phyloP scores from a whole-genome alignment of 2,113 vertebrate genomes.

The Chauna torquata region DNA sequence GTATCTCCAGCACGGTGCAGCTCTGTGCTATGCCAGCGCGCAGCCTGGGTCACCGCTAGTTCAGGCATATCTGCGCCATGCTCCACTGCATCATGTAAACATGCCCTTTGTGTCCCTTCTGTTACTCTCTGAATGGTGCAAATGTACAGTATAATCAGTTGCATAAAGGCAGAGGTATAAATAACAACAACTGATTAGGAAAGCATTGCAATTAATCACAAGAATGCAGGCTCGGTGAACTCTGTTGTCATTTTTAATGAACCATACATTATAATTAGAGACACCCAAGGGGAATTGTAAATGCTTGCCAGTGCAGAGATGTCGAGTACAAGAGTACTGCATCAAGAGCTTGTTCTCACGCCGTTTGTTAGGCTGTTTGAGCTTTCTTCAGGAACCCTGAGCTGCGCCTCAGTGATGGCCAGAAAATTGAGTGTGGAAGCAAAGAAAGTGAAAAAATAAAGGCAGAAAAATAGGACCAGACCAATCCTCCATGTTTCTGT shows the following conservation, averaged over 20 bases:
- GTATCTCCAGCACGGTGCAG: rapidly evolving
- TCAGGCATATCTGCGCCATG: not conserved
- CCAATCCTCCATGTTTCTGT: not conserved
- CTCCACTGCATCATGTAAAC: not conserved
- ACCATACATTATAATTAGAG: conserved; percentile 17
- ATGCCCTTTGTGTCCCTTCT: not conserved
- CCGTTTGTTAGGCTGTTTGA: not conserved
- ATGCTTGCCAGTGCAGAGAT: not conserved
- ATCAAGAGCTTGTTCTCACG: not conserved
- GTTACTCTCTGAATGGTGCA: not conserved
- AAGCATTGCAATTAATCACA: conserved; percentile 17
- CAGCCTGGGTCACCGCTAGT: not conserved
- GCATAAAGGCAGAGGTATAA: conserved; percentile 19
- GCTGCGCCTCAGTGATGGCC: not conserved
- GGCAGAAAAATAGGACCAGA: not conserved
- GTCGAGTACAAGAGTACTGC: not conserved
- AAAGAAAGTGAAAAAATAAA: not conserved
- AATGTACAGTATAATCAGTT: not conserved
- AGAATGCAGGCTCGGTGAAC: conserved; percentile 4
- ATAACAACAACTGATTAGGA: conserved; percentile 50
- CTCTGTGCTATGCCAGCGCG: not conserved
- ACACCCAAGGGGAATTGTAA: conserved; percentile 4
- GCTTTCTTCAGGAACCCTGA: not conserved
- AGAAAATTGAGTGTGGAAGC: not conserved
- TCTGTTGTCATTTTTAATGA: conserved; percentile 54